Conservation (phyloP, 1,140 invertebrate species). For the Drosophila ananassae region DNA sequence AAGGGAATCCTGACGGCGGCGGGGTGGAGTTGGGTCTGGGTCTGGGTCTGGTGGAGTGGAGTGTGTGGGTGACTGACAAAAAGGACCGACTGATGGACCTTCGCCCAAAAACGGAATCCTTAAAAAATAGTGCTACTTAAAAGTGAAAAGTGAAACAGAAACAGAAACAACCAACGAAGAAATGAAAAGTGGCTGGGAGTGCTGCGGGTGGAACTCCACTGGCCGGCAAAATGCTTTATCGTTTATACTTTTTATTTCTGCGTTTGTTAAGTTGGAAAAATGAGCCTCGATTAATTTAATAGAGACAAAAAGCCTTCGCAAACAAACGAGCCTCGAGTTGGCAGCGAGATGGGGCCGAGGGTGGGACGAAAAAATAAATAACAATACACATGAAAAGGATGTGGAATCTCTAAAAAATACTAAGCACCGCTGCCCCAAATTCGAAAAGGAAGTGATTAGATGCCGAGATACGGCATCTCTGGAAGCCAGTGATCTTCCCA, state of each 20-base stretch:
- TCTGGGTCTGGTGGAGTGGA: conserved; percentile 1
- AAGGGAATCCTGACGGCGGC: neutral
- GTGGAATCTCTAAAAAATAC: neutral
- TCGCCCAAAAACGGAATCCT: conserved; percentile 72
- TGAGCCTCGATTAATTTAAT: conserved; percentile 83
- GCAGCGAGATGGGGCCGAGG: conserved; percentile 1
- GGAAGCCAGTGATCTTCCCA: too few species aligned
- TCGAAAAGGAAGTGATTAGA: neutral
- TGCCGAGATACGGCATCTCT: too few species aligned
- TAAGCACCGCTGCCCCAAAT: neutral
- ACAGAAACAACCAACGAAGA: conserved; percentile 11
- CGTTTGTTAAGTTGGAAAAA: conserved; percentile 83
- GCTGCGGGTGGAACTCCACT: conserved; percentile 28
- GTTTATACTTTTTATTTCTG: conserved; percentile 77
- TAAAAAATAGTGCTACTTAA: conserved; percentile 84
- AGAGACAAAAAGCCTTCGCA: conserved; percentile 82
- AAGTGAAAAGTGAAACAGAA: conserved; percentile 48
- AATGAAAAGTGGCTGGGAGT: conserved; percentile 51
- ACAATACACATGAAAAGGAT: conserved; percentile 1
- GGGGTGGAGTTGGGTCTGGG: too few species aligned
- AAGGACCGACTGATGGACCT: conserved; percentile 15
- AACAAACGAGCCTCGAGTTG: conserved; percentile 52
- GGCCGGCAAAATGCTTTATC: conserved; percentile 81
- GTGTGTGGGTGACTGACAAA: neutral
- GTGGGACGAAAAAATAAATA: conserved; percentile 6